Evolutionary conservation across 1,140 invertebrate genomes (phyloP), one percentile per base, ranked within the genome.

Genomic region (Drosophila mayri): DNA sequence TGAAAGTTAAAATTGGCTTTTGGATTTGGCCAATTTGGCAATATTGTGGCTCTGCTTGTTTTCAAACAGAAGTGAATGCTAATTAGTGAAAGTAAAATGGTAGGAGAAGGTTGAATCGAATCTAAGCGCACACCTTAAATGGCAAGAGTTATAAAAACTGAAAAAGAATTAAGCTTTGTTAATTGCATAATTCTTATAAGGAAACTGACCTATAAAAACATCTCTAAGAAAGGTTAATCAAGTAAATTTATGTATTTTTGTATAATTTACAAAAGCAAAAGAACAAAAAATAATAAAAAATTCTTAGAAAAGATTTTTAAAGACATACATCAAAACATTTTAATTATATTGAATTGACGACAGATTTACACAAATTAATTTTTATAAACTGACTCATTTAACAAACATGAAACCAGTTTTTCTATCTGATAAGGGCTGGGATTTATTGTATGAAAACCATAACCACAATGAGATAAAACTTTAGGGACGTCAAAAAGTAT

Each of bases 361-460:
- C n/a, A 14, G 32, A 35, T 32, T 12, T 32, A 52, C 12, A 52
- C 11, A 12, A 52, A 52, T 20, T 30, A 9, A 14, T 35, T 52
- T 14, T 35, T 9, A 9, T 20, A 20, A 20, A 14, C 30, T 20
- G 28, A 14, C 12, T 20, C 30, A 30, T 35, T 20, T 4, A 20
- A 35, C 11, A 35, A 52, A 20, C 30, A 35, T 52, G 49, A 14
- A 52, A 52, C 49, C 49, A 35, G 49, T 52, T 52, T 32, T 14
- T 14, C 7, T 14, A 49, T 49, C 46, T 28, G 46, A 47, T 28
- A 49, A 30, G 46, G 16, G 25, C 9, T 28, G 28, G 9, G 9
- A 11, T 49, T 28, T 28, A 5, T 28, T 9, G 16, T 25, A 25
- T 28, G 0, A 47, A 47, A 44, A 44, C 20, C 43, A 44, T 44